Base-by-base conservation (phyloP, 2,113 vertebrate genomes). In the Sus scrofa region DNA sequence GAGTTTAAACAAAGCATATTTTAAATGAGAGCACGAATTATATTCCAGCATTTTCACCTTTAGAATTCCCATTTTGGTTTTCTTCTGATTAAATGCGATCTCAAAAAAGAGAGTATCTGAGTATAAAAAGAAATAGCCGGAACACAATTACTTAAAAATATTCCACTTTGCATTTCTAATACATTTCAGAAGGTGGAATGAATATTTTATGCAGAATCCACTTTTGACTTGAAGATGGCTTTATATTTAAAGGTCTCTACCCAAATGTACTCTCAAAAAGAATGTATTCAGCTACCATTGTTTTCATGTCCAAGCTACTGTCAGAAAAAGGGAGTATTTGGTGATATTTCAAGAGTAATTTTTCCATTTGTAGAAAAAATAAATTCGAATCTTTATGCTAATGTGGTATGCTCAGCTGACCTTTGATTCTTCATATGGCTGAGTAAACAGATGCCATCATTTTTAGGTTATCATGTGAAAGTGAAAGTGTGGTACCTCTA, bases 121-220 rank as follows among this genome's bases (percentile, higher is more conserved):
- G n/a, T 91, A n/a, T 89, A 87, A 81, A 93, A 97, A 95, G 68
- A 75, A 89, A 67, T 93, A 95, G 81, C 73, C 91, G 65, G 84
- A 96, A 92, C 81, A 85, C 81, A 94, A 96, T 97, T 92, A 85
- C 65, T 82, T 94, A 81, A 95, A 95, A 95, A 93, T 77, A 89
- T 84, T 97, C 83, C 50, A 54, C 84, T 97, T 96, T 96, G 92
- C 94, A 96, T 97, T 95, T 96, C 87, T 96, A 97, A 97, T 97
- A 58, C 54, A 88, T 77, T 97, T 96, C 73, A 92, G 92, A 85
- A 94, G 92, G 92, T 92, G 67, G 63, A 96, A 74, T 93, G 96
- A 96, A 96, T 97, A 97, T 92, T 97, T 97, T 96, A 96, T 97
- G 89, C 54, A 86, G 74, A 86, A 94, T 85, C 34, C 60, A 91